Base-by-base conservation (phyloP, 2,888 invertebrate genomes). In the Drosophila phalerata region DNA sequence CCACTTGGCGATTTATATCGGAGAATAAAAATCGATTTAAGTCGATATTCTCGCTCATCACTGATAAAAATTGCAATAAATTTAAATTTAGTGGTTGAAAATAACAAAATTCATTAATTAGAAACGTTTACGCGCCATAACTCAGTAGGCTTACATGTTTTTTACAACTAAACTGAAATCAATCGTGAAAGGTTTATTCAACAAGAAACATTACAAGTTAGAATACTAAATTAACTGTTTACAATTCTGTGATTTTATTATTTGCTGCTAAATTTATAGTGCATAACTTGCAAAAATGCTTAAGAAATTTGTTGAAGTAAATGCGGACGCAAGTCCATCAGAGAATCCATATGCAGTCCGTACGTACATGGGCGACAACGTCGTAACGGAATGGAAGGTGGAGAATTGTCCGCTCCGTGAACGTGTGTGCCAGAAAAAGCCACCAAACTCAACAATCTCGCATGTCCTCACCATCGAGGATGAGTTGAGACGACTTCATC, bases 381-480 rank as follows among this genome's bases (percentile, higher is more conserved):
- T 58, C 4, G 28, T 61, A 0, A 60, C 77, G 0, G 90, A 91
- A 38, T 90, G 90, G 88, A 74, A 78, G 25, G 60, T 64, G 1
- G 83, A 85, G 3, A 43, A 42, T 9, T 91, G 91, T 22, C 73
- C 77, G 13, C 64, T 75, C 0, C 79, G 84, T 5, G 79, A 85
- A 0, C 85, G 88, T 0, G 67, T 77, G 2, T 91, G 91, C 51
- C 45, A 40, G 0, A 74, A 71, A 13, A 73, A 68, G 19, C 79
- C 88, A 0, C 69, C 69, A 5, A 89, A 82, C 30, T 81, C 85
- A 0, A 85, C 84, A 1, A 79, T 90, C 11, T 74, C 87, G 0
- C 90, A 91, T 42, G 88, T 90, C 0, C 55, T 91, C 15, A 91
- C 91, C 22, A 83, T 91, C 32, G 90, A 91, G 60, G 91, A 91